Evolutionary conservation across 2,888 invertebrate species (phyloP), one percentile per base, ranked within the genome.

Genomic region (Polyommatus icarus): DNA sequence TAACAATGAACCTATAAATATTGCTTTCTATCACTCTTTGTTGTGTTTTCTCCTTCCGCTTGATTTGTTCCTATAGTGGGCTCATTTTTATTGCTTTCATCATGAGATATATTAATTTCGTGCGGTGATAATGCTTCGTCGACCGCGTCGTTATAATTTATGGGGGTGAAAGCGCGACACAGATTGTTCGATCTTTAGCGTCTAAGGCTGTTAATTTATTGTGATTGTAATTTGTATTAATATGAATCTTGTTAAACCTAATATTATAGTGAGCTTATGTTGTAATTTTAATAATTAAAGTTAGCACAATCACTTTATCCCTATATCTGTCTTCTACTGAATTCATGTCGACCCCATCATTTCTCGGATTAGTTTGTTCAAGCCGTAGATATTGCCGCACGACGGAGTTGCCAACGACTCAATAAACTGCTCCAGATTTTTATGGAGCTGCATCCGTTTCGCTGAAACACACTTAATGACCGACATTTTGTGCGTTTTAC

Each of bases 401-500:
- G 87, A 86, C 87, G 84, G n/a, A n/a, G 88, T 88, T 91, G 93
- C 93, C 91, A 91, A 91, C 92, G 88, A 90, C 91, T 92, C 91
- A 92, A 91, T 92, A 91, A 91, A 90, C 89, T 87, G 91, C 85
- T 89, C 89, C 89, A 90, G 89, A 92, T 90, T 90, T 92, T 92
- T 92, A 92, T 89, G 87, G 89, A 89, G 87, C 91, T 90, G 91
- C 92, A 93, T 46, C 46, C 46, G 46, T 46, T 46, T 46, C 46
- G 46, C 46, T 46, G 46, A 46, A 46, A 92, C 92, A 92, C 90
- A 89, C 91, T 91, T 93, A 93, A 93, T 93, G 91, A 90, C 92
- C 90, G 90, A 91, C 92, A 93, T 92, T 91, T 91, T 88, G 91
- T 91, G 91, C 92, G 89, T 93, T 92, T 92, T 93, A 93, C 92